Evolutionary conservation across 2,888 invertebrate genomes (phyloP).

Genomic region (Philaethria dido): DNA sequence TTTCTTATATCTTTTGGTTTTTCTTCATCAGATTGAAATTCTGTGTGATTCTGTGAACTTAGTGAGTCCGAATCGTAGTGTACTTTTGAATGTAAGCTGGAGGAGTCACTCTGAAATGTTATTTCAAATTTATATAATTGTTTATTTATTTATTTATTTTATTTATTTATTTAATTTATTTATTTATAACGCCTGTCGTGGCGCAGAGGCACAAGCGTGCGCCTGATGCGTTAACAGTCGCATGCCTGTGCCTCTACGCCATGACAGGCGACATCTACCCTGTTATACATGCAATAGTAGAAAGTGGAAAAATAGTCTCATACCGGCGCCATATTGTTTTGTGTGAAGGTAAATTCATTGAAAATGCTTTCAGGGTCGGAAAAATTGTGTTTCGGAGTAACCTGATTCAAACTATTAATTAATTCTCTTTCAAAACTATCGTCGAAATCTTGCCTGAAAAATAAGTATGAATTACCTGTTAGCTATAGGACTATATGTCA

Average conservation of each 20-base stretch:
- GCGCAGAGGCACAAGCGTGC: too few species aligned
- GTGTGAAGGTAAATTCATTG: conserved; percentile 54
- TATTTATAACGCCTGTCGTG: too few species aligned
- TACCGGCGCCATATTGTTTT: conserved; percentile 34
- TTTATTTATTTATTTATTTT: too few species aligned
- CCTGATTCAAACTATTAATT: conserved; percentile 42
- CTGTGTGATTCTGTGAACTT: conserved; percentile 50
- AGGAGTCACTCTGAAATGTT: conserved; percentile 66
- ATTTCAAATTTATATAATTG: too few species aligned
- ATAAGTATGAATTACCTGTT: too few species aligned
- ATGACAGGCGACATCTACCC: too few species aligned
- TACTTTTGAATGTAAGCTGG: conserved; percentile 66
- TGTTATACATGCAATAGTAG: too few species aligned
- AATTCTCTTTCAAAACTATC: conserved; percentile 27
- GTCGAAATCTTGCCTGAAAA: conserved; percentile 32
- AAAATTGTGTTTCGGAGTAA: conserved; percentile 50
- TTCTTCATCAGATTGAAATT: conserved; percentile 44
- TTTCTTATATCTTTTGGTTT: conserved; percentile 38
- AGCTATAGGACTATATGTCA: too few species aligned
- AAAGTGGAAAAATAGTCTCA: not conserved
- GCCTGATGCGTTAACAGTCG: too few species aligned
- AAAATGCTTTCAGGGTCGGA: conserved; percentile 58
- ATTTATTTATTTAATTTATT: too few species aligned
- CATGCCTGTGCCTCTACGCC: too few species aligned
- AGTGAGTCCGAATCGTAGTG: conserved; percentile 69